A percentile compares a stretch with the other conserved stretches of the same genome.
Conservation (phyloP, 2,797 vertebrate genomes). For the Melanotaenia parkinsoni region DNA sequence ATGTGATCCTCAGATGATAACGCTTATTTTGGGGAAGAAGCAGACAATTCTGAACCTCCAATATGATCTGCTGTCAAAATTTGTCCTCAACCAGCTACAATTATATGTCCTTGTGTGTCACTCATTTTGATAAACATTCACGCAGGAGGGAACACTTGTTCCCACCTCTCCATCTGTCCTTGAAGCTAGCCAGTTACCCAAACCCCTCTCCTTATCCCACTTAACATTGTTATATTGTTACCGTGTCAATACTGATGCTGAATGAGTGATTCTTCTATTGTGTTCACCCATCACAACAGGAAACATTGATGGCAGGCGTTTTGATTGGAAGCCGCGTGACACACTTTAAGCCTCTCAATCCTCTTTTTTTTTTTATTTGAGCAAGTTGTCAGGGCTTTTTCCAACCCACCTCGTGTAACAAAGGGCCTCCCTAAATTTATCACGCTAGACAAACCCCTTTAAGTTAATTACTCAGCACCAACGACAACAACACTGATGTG, state of each 20-base stretch:
- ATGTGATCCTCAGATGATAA: conserved; percentile 59
- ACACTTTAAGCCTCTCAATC: conserved; percentile 66
- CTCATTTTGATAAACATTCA: conserved; percentile 42
- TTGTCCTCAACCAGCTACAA: conserved; percentile 37
- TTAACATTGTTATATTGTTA: conserved; percentile 77
- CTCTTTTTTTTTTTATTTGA: conserved; percentile 33
- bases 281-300: conserved; percentile 74
- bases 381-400: conserved; percentile 60
- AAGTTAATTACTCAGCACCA: conserved; percentile 76
- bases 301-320: conserved; percentile 64
- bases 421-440: conserved; percentile 75
- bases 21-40: conserved; percentile 30
- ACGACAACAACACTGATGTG: conserved; percentile 78
- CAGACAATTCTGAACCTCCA: conserved; percentile 41
- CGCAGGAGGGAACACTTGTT: conserved; percentile 21
- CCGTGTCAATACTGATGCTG: conserved; percentile 70
- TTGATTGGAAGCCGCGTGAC: conserved; percentile 71
- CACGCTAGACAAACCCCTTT: conserved; percentile 78
- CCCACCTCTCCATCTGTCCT: conserved; percentile 49
- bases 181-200: conserved; percentile 42
- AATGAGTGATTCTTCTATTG: conserved; percentile 77
- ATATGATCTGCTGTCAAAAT: conserved; percentile 15
- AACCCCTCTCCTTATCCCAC: conserved; percentile 66
- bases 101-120: conserved; percentile 38
- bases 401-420: conserved; percentile 51